Evolutionary conservation across 1,140 invertebrate species (phyloP).

Genomic region (Chelonus insularis): DNA sequence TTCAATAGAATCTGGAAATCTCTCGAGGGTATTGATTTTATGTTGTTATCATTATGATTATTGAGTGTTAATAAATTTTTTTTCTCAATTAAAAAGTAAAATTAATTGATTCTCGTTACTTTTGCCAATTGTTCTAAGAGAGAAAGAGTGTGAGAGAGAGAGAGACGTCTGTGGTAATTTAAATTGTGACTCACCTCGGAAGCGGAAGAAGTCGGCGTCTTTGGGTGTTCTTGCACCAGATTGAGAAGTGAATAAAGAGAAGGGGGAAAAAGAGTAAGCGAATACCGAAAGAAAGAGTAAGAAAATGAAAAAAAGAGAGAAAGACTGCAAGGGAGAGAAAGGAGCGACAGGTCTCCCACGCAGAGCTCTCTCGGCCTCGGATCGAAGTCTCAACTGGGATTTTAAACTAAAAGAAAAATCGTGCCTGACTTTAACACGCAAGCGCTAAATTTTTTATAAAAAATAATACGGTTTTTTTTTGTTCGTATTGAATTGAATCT

Average conservation of each 20-base stretch:
- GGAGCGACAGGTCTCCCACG: constrained; percentile 37
- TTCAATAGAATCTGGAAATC: too few species aligned
- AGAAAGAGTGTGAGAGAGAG: too few species aligned
- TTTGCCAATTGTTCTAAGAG: too few species aligned
- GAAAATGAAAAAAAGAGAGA: background rate
- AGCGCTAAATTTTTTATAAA: constrained; percentile 1
- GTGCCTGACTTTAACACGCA: constrained; percentile 10
- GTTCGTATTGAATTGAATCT: too few species aligned
- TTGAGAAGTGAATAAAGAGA: constrained; percentile 7
- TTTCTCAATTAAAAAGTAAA: background rate
- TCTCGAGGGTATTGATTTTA: too few species aligned
- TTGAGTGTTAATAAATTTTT: background rate
- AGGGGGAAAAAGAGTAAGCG: background rate
- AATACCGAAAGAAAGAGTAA: background rate
- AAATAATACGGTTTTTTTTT: too few species aligned
- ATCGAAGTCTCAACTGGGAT: constrained; percentile 32
- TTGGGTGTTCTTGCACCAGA: constrained; percentile 12
- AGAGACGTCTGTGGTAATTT: constrained; percentile 1
- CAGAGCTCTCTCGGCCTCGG: constrained; percentile 28
- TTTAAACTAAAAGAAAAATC: constrained; percentile 23
- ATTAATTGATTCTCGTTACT: background rate
- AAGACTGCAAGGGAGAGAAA: constrained; percentile 18
- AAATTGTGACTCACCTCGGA: constrained; percentile 23
- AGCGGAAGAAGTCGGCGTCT: constrained; percentile 17
- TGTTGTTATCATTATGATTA: background rate